Conservation (phyloP, 23 tunicate genomes). For the Halocynthia roretzi region DNA sequence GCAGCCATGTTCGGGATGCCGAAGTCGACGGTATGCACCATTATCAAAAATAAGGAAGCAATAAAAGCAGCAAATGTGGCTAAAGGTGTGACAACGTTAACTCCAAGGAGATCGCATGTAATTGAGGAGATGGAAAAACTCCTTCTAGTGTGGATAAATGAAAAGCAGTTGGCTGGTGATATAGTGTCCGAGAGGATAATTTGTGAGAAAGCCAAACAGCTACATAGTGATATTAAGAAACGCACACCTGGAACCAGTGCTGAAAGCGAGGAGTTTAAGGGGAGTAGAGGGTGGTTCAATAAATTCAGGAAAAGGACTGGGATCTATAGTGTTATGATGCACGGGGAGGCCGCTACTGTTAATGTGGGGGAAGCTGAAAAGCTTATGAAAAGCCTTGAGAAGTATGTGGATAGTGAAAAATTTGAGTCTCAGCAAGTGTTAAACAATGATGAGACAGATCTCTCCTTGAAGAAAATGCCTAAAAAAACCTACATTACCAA, state of each 20-base stretch:
- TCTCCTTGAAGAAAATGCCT: constrained; percentile 37
- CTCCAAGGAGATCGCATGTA: constrained; percentile 14
- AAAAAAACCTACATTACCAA: constrained; percentile 29
- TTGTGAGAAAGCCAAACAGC: constrained; percentile 19
- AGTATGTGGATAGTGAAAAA: constrained; percentile 14
- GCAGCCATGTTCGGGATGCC: too few relatives aligned
- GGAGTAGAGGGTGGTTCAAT: constrained; percentile 1
- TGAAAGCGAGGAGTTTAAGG: too few relatives aligned
- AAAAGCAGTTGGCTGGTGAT: constrained; percentile 23
- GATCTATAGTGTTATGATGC: constrained; percentile 5
- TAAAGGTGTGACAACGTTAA: not conserved
- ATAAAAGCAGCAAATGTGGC: too few relatives aligned
- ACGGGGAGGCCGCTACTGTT: constrained; percentile 26
- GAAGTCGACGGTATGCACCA: too few relatives aligned
- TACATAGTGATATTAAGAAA: not conserved
- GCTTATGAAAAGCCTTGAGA: constrained; percentile 20
- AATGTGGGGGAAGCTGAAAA: constrained; percentile 22
- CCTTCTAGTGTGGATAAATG: constrained; percentile 21
- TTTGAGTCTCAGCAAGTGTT: constrained; percentile 21
- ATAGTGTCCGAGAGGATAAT: constrained; percentile 17
- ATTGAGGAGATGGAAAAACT: constrained; percentile 34
- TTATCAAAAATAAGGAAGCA: too few relatives aligned
- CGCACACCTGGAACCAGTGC: too few relatives aligned
- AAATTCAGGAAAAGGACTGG: constrained; percentile 13
- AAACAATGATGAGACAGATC: constrained; percentile 27